A percentile compares a stretch with the other conserved stretches of the same genome.
Conservation (phyloP, 2,113 vertebrate species). For the Mionectes macconnelli region DNA sequence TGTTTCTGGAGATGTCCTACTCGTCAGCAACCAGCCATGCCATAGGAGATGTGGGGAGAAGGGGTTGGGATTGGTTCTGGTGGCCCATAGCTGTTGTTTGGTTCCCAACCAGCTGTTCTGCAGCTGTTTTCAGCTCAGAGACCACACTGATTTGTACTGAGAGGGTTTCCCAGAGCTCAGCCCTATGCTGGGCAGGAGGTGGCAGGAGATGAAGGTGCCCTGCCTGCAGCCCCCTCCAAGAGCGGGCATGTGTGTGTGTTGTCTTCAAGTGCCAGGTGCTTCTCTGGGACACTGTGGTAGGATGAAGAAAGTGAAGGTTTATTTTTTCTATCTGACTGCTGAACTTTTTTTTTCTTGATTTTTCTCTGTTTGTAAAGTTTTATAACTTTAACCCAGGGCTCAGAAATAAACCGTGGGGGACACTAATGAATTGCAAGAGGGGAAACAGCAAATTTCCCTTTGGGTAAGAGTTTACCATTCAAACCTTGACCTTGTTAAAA, state of each 20-base stretch:
- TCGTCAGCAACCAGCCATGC: fast-evolving
- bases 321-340: background rate
- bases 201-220: background rate
- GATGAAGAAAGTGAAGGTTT: background rate
- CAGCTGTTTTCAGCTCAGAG: background rate
- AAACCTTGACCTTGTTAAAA: constrained; percentile 60
- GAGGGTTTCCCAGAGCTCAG: background rate
- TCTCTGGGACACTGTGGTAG: background rate
- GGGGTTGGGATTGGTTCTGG: background rate
- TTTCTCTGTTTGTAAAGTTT: background rate
- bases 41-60: fast-evolving
- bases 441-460: background rate
- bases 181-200: fast-evolving
- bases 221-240: background rate
- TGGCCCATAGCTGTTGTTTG: background rate
- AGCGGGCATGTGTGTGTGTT: background rate
- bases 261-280: background rate
- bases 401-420: background rate
- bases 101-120: background rate
- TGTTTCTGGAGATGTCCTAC: background rate
- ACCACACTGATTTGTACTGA: background rate
- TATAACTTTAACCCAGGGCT: background rate
- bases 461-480: constrained; percentile 6
- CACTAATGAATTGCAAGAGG: background rate
- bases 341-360: background rate